phyloP scores from a whole-genome alignment of 2,797 vertebrate genomes.

The Perodicticus potto region DNA sequence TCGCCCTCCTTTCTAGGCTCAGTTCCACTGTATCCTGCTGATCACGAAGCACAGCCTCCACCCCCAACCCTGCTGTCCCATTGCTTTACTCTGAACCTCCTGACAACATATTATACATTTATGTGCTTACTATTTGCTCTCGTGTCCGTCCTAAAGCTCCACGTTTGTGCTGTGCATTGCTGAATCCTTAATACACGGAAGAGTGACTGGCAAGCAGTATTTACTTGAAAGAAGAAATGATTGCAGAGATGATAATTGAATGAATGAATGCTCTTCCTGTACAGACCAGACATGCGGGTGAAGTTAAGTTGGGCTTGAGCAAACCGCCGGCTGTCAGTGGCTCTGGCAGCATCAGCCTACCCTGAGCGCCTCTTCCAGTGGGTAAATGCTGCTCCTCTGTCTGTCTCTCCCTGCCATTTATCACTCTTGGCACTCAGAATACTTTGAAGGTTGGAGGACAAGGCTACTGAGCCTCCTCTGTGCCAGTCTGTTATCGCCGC shows the following conservation, averaged over 20 bases:
- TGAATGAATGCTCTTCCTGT: not conserved
- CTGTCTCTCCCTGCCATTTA: not conserved
- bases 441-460: not conserved
- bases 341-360: not conserved
- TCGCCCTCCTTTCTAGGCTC: not conserved
- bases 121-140: not conserved
- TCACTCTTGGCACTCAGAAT: not conserved
- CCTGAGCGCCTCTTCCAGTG: not conserved
- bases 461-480: not conserved
- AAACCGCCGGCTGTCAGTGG: not conserved
- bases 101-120: not conserved
- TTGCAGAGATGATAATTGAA: not conserved
- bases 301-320: not conserved
- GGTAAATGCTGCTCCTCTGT: not conserved
- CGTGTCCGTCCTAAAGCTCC: not conserved
- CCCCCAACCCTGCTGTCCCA: not conserved
- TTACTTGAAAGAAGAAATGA: not conserved
- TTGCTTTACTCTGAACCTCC: not conserved
- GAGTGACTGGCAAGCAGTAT: not conserved
- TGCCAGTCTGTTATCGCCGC: not conserved
- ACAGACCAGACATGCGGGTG: not conserved
- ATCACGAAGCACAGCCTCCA: not conserved
- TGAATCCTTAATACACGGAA: not conserved
- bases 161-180: not conserved
- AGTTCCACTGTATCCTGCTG: not conserved